phyloP scores from a whole-genome alignment of 2,113 vertebrate genomes.

The Alces alces region DNA sequence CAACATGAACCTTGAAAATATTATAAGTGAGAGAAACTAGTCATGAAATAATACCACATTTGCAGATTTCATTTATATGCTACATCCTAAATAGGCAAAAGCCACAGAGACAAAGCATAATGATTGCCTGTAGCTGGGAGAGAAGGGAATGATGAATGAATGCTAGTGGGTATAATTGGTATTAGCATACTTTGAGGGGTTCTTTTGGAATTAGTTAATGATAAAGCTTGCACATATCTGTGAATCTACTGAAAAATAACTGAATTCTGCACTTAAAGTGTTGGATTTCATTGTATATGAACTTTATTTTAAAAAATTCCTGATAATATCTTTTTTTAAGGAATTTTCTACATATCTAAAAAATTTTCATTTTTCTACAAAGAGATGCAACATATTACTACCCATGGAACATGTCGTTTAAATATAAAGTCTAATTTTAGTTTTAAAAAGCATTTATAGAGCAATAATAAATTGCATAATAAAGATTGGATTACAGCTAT shows the following conservation, averaged over 20 bases:
- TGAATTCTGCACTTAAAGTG: background rate
- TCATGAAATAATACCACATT: background rate
- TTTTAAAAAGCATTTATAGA: background rate
- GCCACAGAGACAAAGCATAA: background rate
- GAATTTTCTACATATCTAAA: background rate
- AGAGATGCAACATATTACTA: background rate
- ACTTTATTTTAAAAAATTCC: background rate
- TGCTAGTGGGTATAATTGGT: background rate
- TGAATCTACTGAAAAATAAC: background rate
- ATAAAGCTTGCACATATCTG: background rate
- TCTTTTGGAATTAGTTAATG: background rate
- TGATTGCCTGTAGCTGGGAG: no score
- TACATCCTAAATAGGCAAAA: background rate
- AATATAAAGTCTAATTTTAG: background rate
- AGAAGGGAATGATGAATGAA: background rate
- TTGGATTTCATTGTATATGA: background rate
- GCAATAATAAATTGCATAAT: background rate
- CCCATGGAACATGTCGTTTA: rapidly evolving
- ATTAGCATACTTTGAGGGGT: background rate
- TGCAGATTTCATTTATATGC: background rate
- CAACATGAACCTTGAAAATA: background rate
- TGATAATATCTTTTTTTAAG: background rate
- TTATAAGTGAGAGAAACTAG: background rate
- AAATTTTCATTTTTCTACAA: background rate
- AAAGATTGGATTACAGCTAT: background rate